Evolutionary conservation across 2,888 invertebrate species (phyloP).

Genomic region (Heliconius ismenius): DNA sequence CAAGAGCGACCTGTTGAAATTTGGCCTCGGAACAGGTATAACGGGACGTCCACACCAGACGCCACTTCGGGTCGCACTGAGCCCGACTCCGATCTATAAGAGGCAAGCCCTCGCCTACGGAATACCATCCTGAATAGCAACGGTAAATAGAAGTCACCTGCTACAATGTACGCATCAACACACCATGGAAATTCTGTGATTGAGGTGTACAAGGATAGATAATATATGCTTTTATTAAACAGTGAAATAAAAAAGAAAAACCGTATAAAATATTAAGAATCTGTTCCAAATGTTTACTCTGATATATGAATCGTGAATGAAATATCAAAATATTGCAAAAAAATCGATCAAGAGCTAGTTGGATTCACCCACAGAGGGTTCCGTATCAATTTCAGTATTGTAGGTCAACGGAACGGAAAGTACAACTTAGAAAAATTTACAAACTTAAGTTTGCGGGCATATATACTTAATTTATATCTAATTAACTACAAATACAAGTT

Average conservation of each 20-base stretch:
- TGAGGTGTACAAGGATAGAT: neutral
- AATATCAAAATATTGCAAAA: too few species aligned
- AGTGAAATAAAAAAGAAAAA: neutral
- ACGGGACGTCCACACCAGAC: conserved; percentile 70
- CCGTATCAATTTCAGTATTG: too few species aligned
- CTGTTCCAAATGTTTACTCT: neutral
- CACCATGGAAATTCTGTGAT: neutral
- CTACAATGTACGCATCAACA: conserved; percentile 31
- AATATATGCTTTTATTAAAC: neutral
- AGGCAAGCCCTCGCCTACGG: conserved; percentile 61
- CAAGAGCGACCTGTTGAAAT: conserved; percentile 81
- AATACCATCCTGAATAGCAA: conserved; percentile 66
- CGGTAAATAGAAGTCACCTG: conserved; percentile 76
- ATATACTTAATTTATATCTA: too few species aligned
- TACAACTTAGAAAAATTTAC: too few species aligned
- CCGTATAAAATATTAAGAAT: neutral
- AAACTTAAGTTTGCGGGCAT: too few species aligned
- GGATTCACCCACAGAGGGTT: too few species aligned
- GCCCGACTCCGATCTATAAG: conserved; percentile 77
- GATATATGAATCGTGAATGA: neutral
- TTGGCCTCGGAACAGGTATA: conserved; percentile 35
- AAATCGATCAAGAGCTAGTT: too few species aligned
- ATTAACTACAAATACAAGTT: too few species aligned
- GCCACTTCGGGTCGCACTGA: conserved; percentile 73
- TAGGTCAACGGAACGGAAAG: too few species aligned